A percentile compares a stretch with the other conserved stretches of the same genome.
Conservation (phyloP, 92 coral and sea anemone genomes). For the Bergia sp. region DNA sequence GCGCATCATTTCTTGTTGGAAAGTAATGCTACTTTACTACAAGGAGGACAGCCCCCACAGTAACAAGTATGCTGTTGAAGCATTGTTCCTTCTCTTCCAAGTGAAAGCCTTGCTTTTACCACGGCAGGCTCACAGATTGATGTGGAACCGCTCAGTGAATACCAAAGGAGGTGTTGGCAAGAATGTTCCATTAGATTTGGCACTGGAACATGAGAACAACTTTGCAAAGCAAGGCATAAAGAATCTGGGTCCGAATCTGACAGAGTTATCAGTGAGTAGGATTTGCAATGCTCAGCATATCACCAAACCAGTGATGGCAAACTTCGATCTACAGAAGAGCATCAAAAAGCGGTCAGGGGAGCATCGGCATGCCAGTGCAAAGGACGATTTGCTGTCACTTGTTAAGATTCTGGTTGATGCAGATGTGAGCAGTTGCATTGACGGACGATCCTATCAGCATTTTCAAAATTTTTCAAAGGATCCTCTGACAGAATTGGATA, state of each 20-base stretch:
- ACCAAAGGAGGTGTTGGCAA: constrained; percentile 27
- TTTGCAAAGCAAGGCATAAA: constrained; percentile 49
- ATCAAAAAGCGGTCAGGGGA: constrained; percentile 42
- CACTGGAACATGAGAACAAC: constrained; percentile 48
- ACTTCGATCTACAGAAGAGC: constrained; percentile 8
- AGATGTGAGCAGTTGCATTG: constrained; percentile 37
- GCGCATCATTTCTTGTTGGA: background rate
- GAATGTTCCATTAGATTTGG: constrained; percentile 50
- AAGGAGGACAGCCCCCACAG: constrained; percentile 37
- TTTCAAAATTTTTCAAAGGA: constrained; percentile 34
- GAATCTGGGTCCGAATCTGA: constrained; percentile 45
- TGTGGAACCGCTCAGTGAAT: background rate
- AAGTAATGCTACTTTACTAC: background rate
- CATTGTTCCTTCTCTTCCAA: constrained; percentile 34
- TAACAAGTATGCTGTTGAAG: constrained; percentile 42
- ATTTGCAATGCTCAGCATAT: constrained; percentile 46
- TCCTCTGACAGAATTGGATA: constrained; percentile 27
- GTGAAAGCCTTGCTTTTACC: constrained; percentile 1
- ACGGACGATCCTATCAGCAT: constrained; percentile 45
- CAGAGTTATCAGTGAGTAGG: constrained; percentile 41
- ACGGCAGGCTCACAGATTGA: background rate
- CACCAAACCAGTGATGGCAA: constrained; percentile 30
- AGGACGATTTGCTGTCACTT: constrained; percentile 40
- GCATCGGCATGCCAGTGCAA: constrained; percentile 34
- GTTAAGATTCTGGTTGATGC: constrained; percentile 41